phyloP scores from a whole-genome alignment of 2,113 vertebrate species.

The Melanostigma gelatinosum region DNA sequence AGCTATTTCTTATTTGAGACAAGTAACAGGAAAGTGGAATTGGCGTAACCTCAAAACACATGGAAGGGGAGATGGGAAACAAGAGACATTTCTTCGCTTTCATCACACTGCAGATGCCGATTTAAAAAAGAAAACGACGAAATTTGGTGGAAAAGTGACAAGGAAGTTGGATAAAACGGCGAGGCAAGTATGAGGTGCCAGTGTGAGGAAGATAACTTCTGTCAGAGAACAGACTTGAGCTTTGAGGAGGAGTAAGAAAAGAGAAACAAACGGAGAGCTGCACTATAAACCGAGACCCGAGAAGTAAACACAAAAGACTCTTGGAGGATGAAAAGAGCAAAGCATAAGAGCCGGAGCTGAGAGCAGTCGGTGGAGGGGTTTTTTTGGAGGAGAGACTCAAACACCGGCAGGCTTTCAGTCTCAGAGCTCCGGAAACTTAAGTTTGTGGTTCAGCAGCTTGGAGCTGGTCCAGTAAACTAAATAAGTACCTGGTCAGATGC shows the following conservation, averaged over 20 bases:
- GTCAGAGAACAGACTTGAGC: constrained; percentile 37
- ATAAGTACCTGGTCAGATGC: constrained; percentile 14
- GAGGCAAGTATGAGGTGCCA: constrained; percentile 30
- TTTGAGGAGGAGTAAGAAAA: constrained; percentile 9
- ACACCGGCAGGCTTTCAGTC: constrained; percentile 29
- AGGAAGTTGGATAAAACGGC: constrained; percentile 19
- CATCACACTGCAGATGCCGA: constrained; percentile 15
- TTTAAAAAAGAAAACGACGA: constrained; percentile 4
- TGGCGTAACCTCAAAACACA: constrained; percentile 24
- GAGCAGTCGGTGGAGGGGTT: constrained; percentile 23
- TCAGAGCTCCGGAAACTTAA: background rate
- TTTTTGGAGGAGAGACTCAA: constrained; percentile 30
- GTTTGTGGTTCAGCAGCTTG: constrained; percentile 29
- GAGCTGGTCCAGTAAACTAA: constrained; percentile 33
- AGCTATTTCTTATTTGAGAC: constrained; percentile 16
- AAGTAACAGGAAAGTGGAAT: constrained; percentile 18
- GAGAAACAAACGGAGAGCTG: constrained; percentile 26
- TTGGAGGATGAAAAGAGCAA: constrained; percentile 39
- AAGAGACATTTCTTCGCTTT: constrained; percentile 14
- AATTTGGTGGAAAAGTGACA: constrained; percentile 4
- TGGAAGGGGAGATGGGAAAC: background rate
- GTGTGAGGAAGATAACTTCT: constrained; percentile 27
- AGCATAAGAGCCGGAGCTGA: constrained; percentile 34
- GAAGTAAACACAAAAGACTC: constrained; percentile 32
- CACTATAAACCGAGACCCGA: constrained; percentile 27